These are phyloP conservation scores for Tetragnatha montana DNA, from an alignment of 2,888 invertebrate genomes.

Conservation along the genomic window DNA sequence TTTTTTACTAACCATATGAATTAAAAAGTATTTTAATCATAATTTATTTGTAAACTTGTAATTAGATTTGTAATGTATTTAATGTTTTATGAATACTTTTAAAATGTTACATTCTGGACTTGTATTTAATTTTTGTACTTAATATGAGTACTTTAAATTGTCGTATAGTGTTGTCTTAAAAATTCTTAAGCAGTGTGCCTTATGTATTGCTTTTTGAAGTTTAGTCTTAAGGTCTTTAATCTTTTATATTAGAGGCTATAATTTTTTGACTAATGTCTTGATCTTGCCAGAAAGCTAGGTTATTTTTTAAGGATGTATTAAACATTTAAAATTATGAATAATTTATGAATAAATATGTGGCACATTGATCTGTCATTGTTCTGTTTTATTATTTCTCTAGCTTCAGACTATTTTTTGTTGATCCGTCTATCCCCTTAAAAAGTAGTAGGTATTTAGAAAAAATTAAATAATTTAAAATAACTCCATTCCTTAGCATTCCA, in stretches of 20 bases:
- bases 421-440: too few species aligned
- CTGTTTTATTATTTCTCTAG: background rate
- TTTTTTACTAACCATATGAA: background rate
- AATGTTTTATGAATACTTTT: constrained; percentile 6
- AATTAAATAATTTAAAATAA: too few species aligned
- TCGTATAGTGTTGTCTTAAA: background rate
- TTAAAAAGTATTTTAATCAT: background rate
- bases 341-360: constrained; percentile 2
- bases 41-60: constrained; percentile 1
- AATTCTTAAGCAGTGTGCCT: constrained; percentile 27
- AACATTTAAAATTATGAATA: background rate
- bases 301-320: background rate
- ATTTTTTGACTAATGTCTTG: background rate
- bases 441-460: too few species aligned
- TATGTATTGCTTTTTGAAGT: constrained; percentile 12
- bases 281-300: background rate
- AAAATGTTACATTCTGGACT: background rate
- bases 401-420: background rate
- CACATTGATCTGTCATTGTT: background rate
- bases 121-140: constrained; percentile 34
- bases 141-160: constrained; percentile 10
- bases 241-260: constrained; percentile 23
- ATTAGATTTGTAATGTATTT: background rate
- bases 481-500: too few species aligned
- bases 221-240: constrained; percentile 8